Base-by-base conservation (phyloP, 2,113 vertebrate genomes). In the Uropsilus gracilis region DNA sequence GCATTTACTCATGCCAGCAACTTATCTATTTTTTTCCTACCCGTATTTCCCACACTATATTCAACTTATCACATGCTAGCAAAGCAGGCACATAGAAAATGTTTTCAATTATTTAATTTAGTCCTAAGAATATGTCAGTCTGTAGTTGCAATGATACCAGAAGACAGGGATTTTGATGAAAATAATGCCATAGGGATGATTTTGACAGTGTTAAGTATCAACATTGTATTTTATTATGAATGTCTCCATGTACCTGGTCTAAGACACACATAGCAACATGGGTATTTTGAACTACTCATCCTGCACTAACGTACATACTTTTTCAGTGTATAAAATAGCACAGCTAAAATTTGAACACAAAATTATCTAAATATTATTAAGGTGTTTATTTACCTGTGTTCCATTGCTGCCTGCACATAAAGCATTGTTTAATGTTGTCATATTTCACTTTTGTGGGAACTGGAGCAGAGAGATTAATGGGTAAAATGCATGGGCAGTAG, bases 101-200 rank as follows among this genome's bases (percentile, higher is more conserved):
- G 10, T 57, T 44, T 39, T 1, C 57, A 28, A 16, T 32, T 50
- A 53, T 37, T 26, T 12, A 39, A 2, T 42, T 32, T 78, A 14
- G 13, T 20, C 6, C 24, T 18, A 9, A 22, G 2, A 37, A 39
- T 3, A 53, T 17, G 16, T 63, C 28, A 8, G 24, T 24, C 13
- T 39, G 18, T 34, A 37, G 17, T 75, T 16, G n/a, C 13, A 37
- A 24, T 4, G 48, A n/a, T 32, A 39, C 8, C 0, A 13, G 4
- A 11, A 50, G 61, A 46, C 14, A 26, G 5, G 2, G 30, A 6
- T 8, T 1, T 5, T 2, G 14, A 24, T n/a, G 34, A 44, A 3
- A 72, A 9, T 5, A 22, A 48, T 16, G 30, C 18, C 17, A 20
- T 6, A 6, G 34, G 1, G 48, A 44, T 18, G 28, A 16, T 11